These are phyloP conservation scores for Macrophya annulata DNA, from an alignment of 2,888 invertebrate species.

Conservation along the genomic window DNA sequence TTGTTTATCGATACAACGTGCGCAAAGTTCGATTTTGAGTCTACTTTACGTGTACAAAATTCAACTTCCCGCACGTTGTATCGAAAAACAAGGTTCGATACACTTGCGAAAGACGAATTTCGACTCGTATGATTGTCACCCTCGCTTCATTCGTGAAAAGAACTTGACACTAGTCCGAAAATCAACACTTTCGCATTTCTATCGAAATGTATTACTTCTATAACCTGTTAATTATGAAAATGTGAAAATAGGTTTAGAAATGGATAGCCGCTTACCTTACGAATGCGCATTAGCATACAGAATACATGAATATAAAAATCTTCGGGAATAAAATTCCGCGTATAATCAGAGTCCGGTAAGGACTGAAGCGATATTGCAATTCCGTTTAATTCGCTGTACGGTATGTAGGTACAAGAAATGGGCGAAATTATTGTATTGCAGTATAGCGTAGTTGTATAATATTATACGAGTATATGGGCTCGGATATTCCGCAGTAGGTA, in stretches of 20 bases:
- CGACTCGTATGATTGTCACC: too few species aligned
- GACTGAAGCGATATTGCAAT: not conserved
- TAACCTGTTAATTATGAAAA: not conserved
- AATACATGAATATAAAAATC: not conserved
- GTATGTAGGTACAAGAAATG: not conserved
- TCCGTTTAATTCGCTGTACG: not conserved
- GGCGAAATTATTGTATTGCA: not conserved
- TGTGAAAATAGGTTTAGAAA: not conserved
- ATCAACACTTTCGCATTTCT: too few species aligned
- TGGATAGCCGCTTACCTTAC: not conserved
- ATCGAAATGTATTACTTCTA: too few species aligned
- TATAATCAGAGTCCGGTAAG: not conserved
- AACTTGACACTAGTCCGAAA: too few species aligned
- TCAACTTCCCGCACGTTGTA: too few species aligned
- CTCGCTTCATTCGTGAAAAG: too few species aligned
- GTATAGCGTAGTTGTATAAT: not conserved
- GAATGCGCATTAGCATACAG: not conserved
- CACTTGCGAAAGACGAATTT: too few species aligned
- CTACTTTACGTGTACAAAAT: too few species aligned
- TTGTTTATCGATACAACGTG: too few species aligned
- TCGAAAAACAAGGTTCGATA: too few species aligned
- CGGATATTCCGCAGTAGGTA: not conserved
- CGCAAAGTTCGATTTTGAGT: too few species aligned
- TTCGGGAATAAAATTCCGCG: not conserved
- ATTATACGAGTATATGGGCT: not conserved